phyloP scores from a whole-genome alignment of 2,888 invertebrate species.

The Belgica antarctica region DNA sequence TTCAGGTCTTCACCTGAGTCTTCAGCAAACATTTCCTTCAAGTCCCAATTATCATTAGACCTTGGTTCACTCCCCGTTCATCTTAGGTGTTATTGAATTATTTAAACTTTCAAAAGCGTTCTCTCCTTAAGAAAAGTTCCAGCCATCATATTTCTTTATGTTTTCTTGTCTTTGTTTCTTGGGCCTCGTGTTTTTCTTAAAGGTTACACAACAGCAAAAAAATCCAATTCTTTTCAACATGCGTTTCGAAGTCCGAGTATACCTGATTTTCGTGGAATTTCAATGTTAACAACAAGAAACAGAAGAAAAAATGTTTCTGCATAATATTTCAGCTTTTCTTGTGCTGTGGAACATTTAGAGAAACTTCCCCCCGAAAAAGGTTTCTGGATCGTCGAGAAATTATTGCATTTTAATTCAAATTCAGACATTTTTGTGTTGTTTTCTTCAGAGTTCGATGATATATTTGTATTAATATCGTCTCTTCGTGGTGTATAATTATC shows the following conservation, averaged over 20 bases:
- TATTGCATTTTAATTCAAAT: constrained; percentile 44
- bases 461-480: not conserved
- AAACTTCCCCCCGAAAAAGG: constrained; percentile 1
- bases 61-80: not conserved
- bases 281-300: constrained; percentile 41
- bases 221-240: constrained; percentile 35
- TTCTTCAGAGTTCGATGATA: too few relatives aligned
- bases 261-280: constrained; percentile 44
- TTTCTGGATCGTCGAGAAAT: constrained; percentile 11
- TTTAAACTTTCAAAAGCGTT: not conserved
- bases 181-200: constrained; percentile 14
- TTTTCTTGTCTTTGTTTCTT: not conserved
- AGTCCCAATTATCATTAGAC: too few relatives aligned
- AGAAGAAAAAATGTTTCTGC: constrained; percentile 40
- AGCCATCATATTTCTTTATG: constrained; percentile 36
- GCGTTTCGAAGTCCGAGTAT: constrained; percentile 30
- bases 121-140: not conserved
- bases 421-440: not conserved
- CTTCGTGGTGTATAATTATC: constrained; percentile 9
- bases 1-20: too few relatives aligned
- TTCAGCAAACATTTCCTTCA: too few relatives aligned
- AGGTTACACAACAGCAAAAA: constrained; percentile 40
- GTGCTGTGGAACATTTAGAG: constrained; percentile 6
- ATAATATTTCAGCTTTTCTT: constrained; percentile 38
- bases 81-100: constrained; percentile 3